Percentiles rank a stretch among this genome's conserved stretches.
phyloP scores from a whole-genome alignment of 1,140 invertebrate species.

The Steinernema khuongi region DNA sequence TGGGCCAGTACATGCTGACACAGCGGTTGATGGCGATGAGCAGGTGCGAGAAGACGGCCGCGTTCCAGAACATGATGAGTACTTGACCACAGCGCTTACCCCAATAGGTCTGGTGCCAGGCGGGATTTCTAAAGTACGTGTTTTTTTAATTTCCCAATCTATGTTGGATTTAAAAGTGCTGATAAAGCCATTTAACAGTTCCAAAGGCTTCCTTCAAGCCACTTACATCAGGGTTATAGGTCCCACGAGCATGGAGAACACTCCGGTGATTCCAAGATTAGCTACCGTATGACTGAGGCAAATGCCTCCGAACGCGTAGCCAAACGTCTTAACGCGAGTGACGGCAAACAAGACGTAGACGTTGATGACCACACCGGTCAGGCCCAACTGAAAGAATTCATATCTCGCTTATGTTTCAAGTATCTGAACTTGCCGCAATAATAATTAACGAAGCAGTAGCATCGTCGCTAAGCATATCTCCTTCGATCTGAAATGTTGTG shows the following conservation, averaged over 20 bases:
- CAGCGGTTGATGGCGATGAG: slow-evolving; percentile 8
- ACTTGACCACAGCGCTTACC: not conserved
- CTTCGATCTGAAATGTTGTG: not conserved
- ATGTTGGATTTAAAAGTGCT: no score
- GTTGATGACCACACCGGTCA: not conserved
- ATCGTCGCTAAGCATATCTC: not conserved
- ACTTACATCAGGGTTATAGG: not conserved
- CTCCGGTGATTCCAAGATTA: not conserved
- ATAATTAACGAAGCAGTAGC: not conserved
- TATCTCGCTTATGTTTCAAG: not conserved
- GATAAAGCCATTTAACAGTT: no score
- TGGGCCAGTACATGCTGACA: not conserved
- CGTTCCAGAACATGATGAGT: not conserved
- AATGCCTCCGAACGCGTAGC: not conserved
- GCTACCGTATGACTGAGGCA: slow-evolving; percentile 12
- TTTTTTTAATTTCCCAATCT: no score
- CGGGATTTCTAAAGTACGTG: not conserved
- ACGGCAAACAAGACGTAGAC: not conserved
- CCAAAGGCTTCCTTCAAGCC: not conserved
- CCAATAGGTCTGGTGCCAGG: not conserved
- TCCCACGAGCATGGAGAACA: not conserved
- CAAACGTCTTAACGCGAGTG: not conserved
- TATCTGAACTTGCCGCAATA: not conserved
- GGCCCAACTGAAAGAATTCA: not conserved
- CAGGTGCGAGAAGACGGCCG: not conserved